phyloP scores from a whole-genome alignment of 2,113 vertebrate genomes.

The Passerina amoena region DNA sequence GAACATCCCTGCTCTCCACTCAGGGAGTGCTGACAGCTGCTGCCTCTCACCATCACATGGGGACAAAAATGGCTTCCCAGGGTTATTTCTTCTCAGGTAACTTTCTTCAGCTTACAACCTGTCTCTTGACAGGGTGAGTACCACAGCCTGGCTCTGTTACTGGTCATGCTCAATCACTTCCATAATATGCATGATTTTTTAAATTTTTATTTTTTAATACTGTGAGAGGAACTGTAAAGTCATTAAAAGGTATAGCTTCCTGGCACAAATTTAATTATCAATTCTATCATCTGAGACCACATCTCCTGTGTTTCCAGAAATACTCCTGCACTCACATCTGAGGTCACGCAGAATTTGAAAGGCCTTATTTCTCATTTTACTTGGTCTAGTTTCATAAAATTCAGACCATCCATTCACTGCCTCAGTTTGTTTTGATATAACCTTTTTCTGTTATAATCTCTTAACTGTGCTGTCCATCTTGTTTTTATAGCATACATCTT shows the following conservation, averaged over 20 bases:
- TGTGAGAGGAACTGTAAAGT: not conserved
- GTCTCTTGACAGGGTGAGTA: not conserved
- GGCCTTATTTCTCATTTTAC: not conserved
- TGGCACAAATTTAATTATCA: not conserved
- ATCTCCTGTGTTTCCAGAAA: not conserved
- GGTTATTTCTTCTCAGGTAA: not conserved
- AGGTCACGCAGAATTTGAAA: not conserved
- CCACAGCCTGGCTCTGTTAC: not conserved
- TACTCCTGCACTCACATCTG: not conserved
- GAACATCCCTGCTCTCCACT: not conserved
- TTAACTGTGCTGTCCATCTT: not conserved
- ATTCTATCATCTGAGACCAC: not conserved
- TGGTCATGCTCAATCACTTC: not conserved
- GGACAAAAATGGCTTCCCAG: not conserved
- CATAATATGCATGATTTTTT: not conserved
- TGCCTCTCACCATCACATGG: not conserved
- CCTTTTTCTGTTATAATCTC: not conserved
- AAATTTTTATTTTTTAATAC: not conserved
- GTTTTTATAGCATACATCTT: not conserved
- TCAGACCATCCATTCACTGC: not conserved
- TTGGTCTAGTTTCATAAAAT: not conserved
- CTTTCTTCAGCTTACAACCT: not conserved
- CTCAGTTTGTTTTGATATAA: not conserved
- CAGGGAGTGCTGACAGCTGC: fast-evolving
- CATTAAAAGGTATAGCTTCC: conserved; percentile 7